Evolutionary conservation across 2,797 vertebrate species (phyloP).

Genomic region (Trachops cirrhosus): DNA sequence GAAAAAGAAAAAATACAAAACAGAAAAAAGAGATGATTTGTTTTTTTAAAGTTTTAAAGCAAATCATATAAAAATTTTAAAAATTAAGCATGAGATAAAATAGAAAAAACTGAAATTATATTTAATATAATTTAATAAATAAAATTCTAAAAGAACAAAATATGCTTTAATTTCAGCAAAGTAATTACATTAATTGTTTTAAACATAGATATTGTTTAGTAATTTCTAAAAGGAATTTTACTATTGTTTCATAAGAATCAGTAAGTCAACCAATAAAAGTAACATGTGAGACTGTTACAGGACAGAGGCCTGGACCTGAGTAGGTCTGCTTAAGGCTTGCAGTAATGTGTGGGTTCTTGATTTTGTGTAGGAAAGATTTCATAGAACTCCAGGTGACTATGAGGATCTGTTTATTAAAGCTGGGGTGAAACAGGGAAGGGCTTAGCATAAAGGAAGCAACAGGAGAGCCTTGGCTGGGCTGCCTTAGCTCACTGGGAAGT

Average conservation of each 20-base stretch:
- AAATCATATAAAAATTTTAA: not conserved
- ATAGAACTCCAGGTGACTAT: too few species aligned
- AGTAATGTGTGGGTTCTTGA: too few species aligned
- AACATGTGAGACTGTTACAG: not conserved
- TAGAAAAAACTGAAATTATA: not conserved
- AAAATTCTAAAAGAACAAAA: not conserved
- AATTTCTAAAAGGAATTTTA: not conserved
- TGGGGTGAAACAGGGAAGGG: too few species aligned
- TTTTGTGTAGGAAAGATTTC: too few species aligned
- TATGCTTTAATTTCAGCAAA: not conserved
- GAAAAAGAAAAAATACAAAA: not conserved
- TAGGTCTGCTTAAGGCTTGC: too few species aligned
- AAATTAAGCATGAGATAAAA: not conserved
- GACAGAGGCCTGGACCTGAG: too few species aligned
- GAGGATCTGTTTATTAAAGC: too few species aligned
- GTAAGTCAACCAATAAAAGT: not conserved
- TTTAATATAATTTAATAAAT: not conserved
- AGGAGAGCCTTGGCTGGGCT: too few species aligned
- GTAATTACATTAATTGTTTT: not conserved
- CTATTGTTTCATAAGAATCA: not conserved
- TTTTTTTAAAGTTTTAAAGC: not conserved
- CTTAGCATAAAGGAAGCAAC: too few species aligned
- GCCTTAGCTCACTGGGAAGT: too few species aligned
- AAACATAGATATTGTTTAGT: not conserved
- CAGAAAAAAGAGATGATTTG: not conserved